Percentiles rank a stretch among this genome's conserved stretches.
Evolutionary conservation across 2,113 vertebrate species (phyloP).

Genomic region (Crotalus helleri): DNA sequence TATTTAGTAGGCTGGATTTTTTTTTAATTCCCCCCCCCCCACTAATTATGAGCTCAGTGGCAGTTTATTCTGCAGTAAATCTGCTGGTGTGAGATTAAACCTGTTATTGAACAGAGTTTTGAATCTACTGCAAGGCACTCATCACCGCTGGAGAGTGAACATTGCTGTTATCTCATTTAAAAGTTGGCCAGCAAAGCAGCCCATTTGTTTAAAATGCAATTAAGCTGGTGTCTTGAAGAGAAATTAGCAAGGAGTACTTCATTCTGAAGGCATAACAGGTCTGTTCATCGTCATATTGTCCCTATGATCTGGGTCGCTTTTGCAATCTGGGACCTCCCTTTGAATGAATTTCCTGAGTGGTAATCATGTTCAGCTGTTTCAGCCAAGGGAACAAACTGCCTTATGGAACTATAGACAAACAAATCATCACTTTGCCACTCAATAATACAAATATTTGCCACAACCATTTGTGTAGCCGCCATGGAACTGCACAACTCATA

Average conservation of each 20-base stretch:
- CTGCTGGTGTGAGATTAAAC: slow-evolving; percentile 86
- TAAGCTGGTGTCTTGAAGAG: slow-evolving; percentile 88
- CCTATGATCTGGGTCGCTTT: slow-evolving; percentile 80
- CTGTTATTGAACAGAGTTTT: slow-evolving; percentile 87
- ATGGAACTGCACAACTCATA: neutral
- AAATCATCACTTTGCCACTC: neutral
- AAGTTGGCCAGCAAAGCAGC: slow-evolving; percentile 88
- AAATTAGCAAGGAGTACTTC: slow-evolving; percentile 88
- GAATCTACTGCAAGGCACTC: slow-evolving; percentile 84
- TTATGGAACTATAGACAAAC: neutral
- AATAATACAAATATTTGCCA: neutral
- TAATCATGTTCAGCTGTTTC: neutral
- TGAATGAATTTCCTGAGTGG: slow-evolving; percentile 46
- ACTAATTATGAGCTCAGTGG: slow-evolving; percentile 86
- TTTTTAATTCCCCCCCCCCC: slow-evolving; percentile 57
- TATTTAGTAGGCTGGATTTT: slow-evolving; percentile 77
- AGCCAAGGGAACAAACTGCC: neutral
- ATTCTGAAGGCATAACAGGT: slow-evolving; percentile 86
- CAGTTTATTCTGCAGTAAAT: slow-evolving; percentile 85
- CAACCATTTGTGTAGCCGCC: neutral
- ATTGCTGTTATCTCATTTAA: slow-evolving; percentile 88
- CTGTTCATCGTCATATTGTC: slow-evolving; percentile 84
- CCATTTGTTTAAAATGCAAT: slow-evolving; percentile 97
- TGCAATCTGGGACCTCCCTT: slow-evolving; percentile 61
- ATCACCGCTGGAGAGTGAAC: slow-evolving; percentile 90